Base-by-base conservation (phyloP, 2,888 invertebrate species). In the Melipona bicolor region DNA sequence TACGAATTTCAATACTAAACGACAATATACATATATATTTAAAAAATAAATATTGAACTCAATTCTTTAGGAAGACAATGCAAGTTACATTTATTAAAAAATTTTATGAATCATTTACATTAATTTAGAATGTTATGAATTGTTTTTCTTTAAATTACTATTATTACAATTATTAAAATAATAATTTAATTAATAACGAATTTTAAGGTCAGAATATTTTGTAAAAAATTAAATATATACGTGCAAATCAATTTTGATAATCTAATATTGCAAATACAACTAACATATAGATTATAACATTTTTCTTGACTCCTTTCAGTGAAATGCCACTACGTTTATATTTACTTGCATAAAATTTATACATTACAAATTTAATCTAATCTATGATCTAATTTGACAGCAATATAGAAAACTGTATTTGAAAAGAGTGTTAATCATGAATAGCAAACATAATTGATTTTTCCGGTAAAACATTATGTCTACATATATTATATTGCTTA, bases 21-120 rank as follows among this genome's bases (percentile, higher is more conserved):
- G 5, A 21, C 5, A 68, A 68, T 69, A 56, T 2, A 61, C 27
- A 61, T 61, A 61, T 61, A 5, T 36, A 61, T 61, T 61, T 24
- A 27, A 61, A 17, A 61, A 61, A n/a, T 50, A 19, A 15, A 36
- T 36, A 36, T 36, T 3, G 17, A 50, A 15, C 9, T 65, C 15
- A 19, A 15, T 54, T 50, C 50, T 3, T 59, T 24, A 36, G 50
- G 65, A 43, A 70, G 27, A 70, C 17, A 43, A 43, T 71, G 68
- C 15, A 36, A 71, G 49, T 84, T 50, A 77, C 17, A n/a, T 77
- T 85, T 85, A 81, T 85, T 77, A 78, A 71, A 80, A 81, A 68
- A 67, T 52, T 59, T 21, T 59, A 68, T 61, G 19, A 24, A 67
- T 50, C 73, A 70, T 77, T 77, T 77, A 84, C 74, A 84, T 80